Evolutionary conservation across 2,888 invertebrate genomes (phyloP).

Genomic region (Sturmia bella): DNA sequence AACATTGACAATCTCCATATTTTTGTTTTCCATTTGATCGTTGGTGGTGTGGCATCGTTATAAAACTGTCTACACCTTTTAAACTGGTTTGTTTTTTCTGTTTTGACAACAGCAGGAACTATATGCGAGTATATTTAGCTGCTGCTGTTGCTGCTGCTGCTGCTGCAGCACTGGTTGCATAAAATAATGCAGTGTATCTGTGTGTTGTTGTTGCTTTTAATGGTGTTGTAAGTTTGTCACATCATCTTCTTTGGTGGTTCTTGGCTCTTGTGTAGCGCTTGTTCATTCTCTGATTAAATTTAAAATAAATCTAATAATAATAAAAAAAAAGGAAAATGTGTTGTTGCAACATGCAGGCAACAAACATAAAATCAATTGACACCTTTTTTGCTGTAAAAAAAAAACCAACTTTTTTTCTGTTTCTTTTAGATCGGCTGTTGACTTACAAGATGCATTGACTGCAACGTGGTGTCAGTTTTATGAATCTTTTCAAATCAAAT

Average conservation of each 20-base stretch:
- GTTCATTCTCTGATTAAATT: slow-evolving; percentile 65
- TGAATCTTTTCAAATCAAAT: slow-evolving; percentile 67
- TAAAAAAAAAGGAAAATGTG: slow-evolving; percentile 46
- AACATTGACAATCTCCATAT: slow-evolving; percentile 6
- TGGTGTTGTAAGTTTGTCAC: slow-evolving; percentile 52
- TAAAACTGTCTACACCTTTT: slow-evolving; percentile 69
- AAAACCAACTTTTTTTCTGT: neutral
- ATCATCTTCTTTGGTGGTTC: slow-evolving; percentile 63
- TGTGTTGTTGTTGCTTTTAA: slow-evolving; percentile 2
- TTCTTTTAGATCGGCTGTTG: slow-evolving; percentile 22
- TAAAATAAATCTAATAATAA: slow-evolving; percentile 68
- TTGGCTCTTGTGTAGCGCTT: slow-evolving; percentile 24
- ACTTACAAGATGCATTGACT: neutral
- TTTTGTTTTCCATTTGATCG: slow-evolving; percentile 17
- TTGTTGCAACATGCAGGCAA: slow-evolving; percentile 54
- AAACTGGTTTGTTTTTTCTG: slow-evolving; percentile 6
- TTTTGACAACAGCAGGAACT: neutral
- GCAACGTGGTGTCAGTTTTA: slow-evolving; percentile 61
- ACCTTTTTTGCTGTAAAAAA: slow-evolving; percentile 53
- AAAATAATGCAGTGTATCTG: slow-evolving; percentile 36
- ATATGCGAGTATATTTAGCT: no score
- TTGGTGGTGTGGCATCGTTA: slow-evolving; percentile 57
- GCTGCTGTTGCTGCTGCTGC: no score
- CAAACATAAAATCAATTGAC: slow-evolving; percentile 70
- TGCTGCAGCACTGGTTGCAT: slow-evolving; percentile 38